phyloP scores from a whole-genome alignment of 2,113 vertebrate species.

The Erythrocebus patas region DNA sequence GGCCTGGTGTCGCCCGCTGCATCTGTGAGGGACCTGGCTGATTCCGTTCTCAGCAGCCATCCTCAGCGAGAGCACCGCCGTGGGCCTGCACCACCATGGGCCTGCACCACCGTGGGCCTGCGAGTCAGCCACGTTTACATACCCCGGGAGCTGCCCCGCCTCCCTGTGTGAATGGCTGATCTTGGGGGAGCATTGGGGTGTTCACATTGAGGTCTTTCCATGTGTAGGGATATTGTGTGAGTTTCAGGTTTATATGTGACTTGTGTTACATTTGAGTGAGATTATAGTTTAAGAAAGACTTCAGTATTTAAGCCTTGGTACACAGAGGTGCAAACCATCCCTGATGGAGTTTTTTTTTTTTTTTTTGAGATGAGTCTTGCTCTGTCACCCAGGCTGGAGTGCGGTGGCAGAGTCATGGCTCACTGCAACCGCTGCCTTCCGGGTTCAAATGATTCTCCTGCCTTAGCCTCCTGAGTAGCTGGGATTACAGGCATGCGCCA shows the following conservation, averaged over 20 bases:
- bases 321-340: neutral
- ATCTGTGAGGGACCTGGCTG: too few relatives aligned
- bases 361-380: too few relatives aligned
- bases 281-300: neutral
- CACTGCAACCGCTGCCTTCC: too few relatives aligned
- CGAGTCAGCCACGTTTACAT: accelerated
- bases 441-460: too few relatives aligned
- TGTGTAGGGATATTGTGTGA: neutral
- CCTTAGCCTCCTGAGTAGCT: too few relatives aligned
- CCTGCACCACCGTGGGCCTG: too few relatives aligned
- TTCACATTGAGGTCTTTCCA: neutral
- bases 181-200: too few relatives aligned
- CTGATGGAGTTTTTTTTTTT: too few relatives aligned
- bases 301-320: neutral
- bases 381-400: too few relatives aligned
- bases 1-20: neutral
- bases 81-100: accelerated
- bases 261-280: neutral
- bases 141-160: neutral
- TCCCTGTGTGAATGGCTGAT: neutral
- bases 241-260: neutral
- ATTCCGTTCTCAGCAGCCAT: too few relatives aligned
- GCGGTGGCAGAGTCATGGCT: too few relatives aligned
- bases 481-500: too few relatives aligned
- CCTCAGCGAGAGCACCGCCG: accelerated